Evolutionary conservation across 2,113 vertebrate species (phyloP), one percentile per base, ranked within the genome.

Genomic region (Phaethon lepturus): DNA sequence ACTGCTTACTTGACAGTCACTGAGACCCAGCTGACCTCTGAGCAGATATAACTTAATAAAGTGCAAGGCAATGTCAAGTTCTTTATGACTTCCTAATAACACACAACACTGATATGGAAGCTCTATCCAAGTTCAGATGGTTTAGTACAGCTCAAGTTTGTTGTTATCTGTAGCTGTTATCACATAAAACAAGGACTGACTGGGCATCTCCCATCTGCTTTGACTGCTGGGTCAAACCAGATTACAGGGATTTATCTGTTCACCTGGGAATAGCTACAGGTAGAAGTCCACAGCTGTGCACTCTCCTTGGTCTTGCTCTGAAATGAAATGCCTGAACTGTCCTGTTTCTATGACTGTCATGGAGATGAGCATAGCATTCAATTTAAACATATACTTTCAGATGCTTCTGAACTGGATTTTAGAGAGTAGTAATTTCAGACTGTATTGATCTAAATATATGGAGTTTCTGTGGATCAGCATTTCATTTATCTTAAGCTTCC

Each of bases 221-320:
- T 78, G 15, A 3, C 45, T 55, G 22, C 18, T 0, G 0, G 64
- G 11, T 67, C 26, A 84, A 56, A 66, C 2, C 25, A 3, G 0
- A 17, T 49, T 56, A 53, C 19, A 33, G 10, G 20, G 44, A 68
- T 92, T 81, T 93, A 28, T 80, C 13, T 73, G 14, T 45, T 90
- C 3, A 2, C 8, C 38, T 77, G 35, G 11, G 16, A 77, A 85
- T 8, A 77, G 18, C 29, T 88, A 24, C 10, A 31, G 6, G 13
- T 10, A 55, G n/a, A 63, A 64, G 16, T 58, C 47, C 31, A 80
- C 38, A 86, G 18, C 22, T 9, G 16, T 76, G 2, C 5, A 31
- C 1, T 1, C 0, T 42, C 49, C 22, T 76, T 79, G 18, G 26
- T 73, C 71, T 88, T 90, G 6, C 14, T 92, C 55, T 79, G 47